Conservation (phyloP, 2,888 invertebrate genomes). For the Parapristionchus giblindavisi region DNA sequence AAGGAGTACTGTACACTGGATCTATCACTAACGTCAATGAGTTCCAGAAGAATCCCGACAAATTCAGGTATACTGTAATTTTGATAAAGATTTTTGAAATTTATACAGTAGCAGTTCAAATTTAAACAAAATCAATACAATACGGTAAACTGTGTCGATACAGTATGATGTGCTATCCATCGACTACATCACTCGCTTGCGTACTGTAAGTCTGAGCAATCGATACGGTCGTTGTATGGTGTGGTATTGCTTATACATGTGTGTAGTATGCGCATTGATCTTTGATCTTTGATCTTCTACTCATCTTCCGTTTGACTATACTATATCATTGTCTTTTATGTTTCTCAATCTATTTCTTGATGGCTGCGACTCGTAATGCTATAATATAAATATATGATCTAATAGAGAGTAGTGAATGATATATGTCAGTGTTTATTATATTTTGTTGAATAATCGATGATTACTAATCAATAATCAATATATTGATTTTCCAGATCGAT, state of each 20-base stretch:
- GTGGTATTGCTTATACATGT: background rate
- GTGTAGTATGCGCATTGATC: background rate
- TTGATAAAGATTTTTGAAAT: background rate
- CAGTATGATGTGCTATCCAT: background rate
- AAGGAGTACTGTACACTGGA: conserved; percentile 88
- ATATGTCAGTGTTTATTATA: no score
- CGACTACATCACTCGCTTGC: background rate
- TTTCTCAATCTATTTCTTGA: no score
- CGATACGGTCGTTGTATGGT: background rate
- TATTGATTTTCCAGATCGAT: conserved; percentile 52
- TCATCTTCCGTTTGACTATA: background rate
- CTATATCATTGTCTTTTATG: no score
- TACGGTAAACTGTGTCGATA: no score
- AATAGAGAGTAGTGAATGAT: no score
- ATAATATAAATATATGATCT: no score
- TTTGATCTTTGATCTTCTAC: background rate
- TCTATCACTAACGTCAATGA: conserved; percentile 86
- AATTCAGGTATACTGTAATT: conserved; percentile 44
- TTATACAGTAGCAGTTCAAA: no score
- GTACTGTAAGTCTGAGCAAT: background rate
- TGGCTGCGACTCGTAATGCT: no score
- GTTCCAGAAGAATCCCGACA: conserved; percentile 76
- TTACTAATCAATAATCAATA: background rate
- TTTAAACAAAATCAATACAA: no score
- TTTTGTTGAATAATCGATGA: no score